Conservation (phyloP, 2,113 vertebrate genomes). For the Bettongia penicillata region DNA sequence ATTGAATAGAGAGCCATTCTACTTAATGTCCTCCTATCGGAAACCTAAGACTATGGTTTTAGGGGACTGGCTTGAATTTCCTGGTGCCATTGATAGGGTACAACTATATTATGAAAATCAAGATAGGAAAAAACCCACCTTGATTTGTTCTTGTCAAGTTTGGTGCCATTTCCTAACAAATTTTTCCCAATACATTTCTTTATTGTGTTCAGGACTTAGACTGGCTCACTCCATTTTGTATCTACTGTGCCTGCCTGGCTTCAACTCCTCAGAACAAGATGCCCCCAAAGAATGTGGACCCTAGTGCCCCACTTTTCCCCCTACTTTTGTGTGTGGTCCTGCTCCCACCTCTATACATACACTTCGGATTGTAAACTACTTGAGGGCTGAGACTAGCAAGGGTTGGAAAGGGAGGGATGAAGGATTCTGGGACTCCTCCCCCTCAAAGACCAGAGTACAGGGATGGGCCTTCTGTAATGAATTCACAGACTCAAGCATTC, state of each 20-base stretch:
- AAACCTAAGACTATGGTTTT: not conserved
- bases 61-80: not conserved
- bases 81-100: not conserved
- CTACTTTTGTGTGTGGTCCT: too few relatives aligned
- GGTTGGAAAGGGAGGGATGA: too few relatives aligned
- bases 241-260: not conserved
- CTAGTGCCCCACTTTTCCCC: not conserved
- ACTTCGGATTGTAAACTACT: not conserved
- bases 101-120: not conserved
- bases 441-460: too few relatives aligned
- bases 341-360: not conserved
- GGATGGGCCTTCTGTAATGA: too few relatives aligned
- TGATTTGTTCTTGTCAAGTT: not conserved
- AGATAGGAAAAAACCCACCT: not conserved
- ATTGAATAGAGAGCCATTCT: not conserved
- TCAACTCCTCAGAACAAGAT: not conserved
- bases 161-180: not conserved
- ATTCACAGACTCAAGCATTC: too few relatives aligned
- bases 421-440: too few relatives aligned
- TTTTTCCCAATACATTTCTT: not conserved
- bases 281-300: not conserved
- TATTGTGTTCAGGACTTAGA: too few relatives aligned
- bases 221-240: too few relatives aligned
- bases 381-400: not conserved
- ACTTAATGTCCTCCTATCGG: not conserved